These are phyloP conservation scores for Simalia tracyae DNA, from an alignment of 2,797 vertebrate species.

Conservation along the genomic window DNA sequence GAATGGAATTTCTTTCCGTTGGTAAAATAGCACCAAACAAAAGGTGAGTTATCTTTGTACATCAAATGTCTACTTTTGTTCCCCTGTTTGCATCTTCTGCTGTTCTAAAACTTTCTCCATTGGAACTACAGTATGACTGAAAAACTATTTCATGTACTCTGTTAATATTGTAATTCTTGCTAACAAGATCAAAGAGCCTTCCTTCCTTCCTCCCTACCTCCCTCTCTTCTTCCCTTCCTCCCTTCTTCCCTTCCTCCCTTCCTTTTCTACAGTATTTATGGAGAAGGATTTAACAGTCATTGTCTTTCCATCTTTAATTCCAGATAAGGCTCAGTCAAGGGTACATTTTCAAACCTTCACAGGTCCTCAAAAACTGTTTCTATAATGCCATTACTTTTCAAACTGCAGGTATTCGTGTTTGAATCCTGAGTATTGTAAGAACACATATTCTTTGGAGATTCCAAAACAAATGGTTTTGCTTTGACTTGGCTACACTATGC, in stretches of 20 bases:
- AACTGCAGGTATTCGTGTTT: neutral
- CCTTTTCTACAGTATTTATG: neutral
- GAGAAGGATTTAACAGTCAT: neutral
- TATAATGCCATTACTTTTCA: neutral
- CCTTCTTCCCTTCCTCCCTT: neutral
- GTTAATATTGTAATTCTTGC: neutral
- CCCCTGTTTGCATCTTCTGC: no score
- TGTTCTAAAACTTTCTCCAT: constrained; percentile 37
- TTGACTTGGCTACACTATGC: no score
- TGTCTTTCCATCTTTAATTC: neutral
- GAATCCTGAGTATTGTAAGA: neutral
- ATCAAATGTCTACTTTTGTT: constrained; percentile 61
- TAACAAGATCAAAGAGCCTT: neutral
- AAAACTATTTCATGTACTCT: neutral
- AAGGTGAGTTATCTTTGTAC: constrained; percentile 34
- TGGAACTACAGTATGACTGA: neutral
- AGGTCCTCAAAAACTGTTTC: neutral
- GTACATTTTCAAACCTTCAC: neutral
- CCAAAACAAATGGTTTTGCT: neutral
- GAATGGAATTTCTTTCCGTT: constrained; percentile 37
- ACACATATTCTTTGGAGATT: neutral
- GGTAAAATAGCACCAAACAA: constrained; percentile 29
- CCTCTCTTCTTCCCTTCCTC: no score
- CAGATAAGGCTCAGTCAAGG: neutral
- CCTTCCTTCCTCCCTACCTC: neutral